These are phyloP conservation scores for Girardia tigrina DNA, from an alignment of 2,888 invertebrate species.

Conservation along the genomic window DNA sequence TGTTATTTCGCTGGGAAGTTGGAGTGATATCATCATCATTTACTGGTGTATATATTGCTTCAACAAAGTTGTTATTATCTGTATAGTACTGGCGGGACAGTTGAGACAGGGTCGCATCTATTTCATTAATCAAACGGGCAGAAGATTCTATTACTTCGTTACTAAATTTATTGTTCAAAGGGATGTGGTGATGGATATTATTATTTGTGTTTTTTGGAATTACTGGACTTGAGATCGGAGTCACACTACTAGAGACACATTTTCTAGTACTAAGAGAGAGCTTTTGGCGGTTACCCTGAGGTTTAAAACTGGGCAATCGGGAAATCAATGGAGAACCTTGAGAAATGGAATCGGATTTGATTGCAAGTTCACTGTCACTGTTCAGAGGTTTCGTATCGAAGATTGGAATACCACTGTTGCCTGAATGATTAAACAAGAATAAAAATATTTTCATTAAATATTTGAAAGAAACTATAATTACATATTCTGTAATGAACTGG, in stretches of 20 bases:
- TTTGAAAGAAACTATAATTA: too few species aligned
- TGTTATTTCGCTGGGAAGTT: not conserved
- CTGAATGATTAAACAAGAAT: too few species aligned
- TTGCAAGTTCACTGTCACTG: not conserved
- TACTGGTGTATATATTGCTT: not conserved
- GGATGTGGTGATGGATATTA: not conserved
- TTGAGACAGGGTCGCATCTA: not conserved
- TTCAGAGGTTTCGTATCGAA: not conserved
- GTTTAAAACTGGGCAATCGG: not conserved
- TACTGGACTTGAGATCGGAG: not conserved
- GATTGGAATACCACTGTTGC: not conserved
- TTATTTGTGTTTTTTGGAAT: not conserved
- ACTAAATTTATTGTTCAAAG: not conserved
- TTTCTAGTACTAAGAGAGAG: not conserved
- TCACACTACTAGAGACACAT: not conserved
- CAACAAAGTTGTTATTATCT: not conserved
- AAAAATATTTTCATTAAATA: too few species aligned
- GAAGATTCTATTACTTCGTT: not conserved
- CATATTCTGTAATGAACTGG: too few species aligned
- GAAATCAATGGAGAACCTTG: not conserved
- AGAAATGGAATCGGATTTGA: not conserved
- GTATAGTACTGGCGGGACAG: not conserved
- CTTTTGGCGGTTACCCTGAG: not conserved
- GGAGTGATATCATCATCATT: not conserved
- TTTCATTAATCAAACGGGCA: not conserved